Base-by-base conservation (phyloP, 2,888 invertebrate genomes). In the Trissoscelio sp. region DNA sequence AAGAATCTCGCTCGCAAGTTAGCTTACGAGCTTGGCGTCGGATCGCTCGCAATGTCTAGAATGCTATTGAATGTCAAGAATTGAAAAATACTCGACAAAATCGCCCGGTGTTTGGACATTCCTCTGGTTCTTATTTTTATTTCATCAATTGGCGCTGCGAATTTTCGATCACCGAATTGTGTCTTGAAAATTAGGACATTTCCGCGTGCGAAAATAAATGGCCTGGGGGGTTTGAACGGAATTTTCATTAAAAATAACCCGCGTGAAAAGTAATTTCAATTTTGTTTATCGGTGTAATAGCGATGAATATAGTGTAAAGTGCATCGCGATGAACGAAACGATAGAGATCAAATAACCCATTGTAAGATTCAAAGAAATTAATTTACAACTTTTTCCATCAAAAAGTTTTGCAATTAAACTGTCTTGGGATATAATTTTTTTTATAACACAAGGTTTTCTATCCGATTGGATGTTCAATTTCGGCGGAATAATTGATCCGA, bases 1-100 rank as follows among this genome's bases (percentile, higher is more conserved):
- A 79, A 79, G 67, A 79, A 79, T 73, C 70, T 42, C 60, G 58
- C 64, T 64, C 55, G 67, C 69, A 70, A 80, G 73, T 79, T 74
- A 69, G 79, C 79, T 73, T 46, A 34, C 42, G 67, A 55, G 57
- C 79, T 73, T 62, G 22, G 16, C 57, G 51, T 67, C 34, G 69
- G 80, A 74, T 80, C 57, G 74, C 62, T 28, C 69, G 72, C 75
- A 62, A 80, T 75, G 69, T 42, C 55, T 44, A 78, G 77, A 78
- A 78, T 78, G 77, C 62, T 42, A 69, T 78, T 69, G 77, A 69
- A 78, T 53, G 31, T 66, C 62, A 66, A 18, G 74, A 74, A 74
- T 74, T 74, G 57, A 74, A 74, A 74, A 74, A 74, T 74, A 74
- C 74, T 37, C 46, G 44, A 74, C 60, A 64, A 74, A 44, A 37